These are phyloP conservation scores for Onthophagus taurus DNA, from an alignment of 1,140 invertebrate species.

Conservation along the genomic window DNA sequence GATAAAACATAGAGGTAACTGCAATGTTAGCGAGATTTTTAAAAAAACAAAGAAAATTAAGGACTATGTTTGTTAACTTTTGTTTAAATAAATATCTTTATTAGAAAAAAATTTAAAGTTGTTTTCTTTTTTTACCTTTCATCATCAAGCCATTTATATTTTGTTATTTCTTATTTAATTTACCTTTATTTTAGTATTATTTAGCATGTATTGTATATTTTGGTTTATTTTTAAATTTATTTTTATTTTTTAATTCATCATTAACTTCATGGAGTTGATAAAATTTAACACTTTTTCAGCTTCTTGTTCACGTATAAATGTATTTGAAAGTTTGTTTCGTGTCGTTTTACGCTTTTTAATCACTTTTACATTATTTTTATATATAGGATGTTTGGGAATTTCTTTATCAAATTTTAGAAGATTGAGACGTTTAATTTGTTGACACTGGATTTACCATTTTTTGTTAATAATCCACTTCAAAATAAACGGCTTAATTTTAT, in stretches of 20 bases:
- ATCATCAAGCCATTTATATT: background rate
- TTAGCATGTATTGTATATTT: conserved; percentile 1
- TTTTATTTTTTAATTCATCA: background rate
- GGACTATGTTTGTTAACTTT: conserved; percentile 8
- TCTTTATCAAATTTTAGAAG: too few relatives aligned
- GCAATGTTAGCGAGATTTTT: too few relatives aligned
- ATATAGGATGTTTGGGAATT: too few relatives aligned
- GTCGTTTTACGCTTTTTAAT: too few relatives aligned
- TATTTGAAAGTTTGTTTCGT: too few relatives aligned
- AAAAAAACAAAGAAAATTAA: too few relatives aligned
- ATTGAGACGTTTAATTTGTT: too few relatives aligned
- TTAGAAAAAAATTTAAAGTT: background rate
- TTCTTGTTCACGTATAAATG: background rate
- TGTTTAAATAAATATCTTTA: conserved; percentile 11
- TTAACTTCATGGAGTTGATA: conserved; percentile 6
- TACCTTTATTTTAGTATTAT: background rate
- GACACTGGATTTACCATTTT: too few relatives aligned
- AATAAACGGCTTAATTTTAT: too few relatives aligned
- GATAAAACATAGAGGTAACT: too few relatives aligned
- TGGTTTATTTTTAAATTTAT: background rate
- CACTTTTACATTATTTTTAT: too few relatives aligned
- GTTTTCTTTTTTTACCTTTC: background rate
- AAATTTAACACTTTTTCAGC: background rate
- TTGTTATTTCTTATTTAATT: background rate
- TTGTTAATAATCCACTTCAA: too few relatives aligned